Conservation (phyloP, 92 coral and sea anemone species). For the Meandrina meandrites region DNA sequence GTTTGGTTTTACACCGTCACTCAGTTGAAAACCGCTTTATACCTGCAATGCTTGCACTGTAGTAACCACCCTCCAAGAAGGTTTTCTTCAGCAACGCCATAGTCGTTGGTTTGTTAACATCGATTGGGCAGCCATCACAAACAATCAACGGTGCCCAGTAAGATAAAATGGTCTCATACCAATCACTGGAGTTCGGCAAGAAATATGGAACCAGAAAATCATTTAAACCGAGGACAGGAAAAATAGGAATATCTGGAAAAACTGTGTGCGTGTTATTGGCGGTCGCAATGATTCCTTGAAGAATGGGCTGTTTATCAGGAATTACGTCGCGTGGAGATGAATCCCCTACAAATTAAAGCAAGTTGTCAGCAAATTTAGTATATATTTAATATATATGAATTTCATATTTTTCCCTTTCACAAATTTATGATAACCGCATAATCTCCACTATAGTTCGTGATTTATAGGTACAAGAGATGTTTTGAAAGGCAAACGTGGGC, state of each 20-base stretch:
- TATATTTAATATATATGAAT: no score
- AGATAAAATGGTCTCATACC: constrained; percentile 64
- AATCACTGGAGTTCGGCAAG: constrained; percentile 60
- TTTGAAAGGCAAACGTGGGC: no score
- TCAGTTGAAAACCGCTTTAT: not conserved
- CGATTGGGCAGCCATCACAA: constrained; percentile 46
- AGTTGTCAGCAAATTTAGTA: not conserved
- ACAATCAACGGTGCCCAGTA: constrained; percentile 71
- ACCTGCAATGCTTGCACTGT: constrained; percentile 70
- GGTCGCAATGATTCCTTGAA: constrained; percentile 53
- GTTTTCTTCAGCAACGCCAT: constrained; percentile 24
- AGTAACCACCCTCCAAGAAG: constrained; percentile 62
- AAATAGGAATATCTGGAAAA: constrained; percentile 71
- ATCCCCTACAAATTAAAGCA: constrained; percentile 55
- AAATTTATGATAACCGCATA: no score
- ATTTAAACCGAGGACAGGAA: constrained; percentile 80
- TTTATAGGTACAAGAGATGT: no score
- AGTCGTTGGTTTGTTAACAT: constrained; percentile 22
- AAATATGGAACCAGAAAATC: constrained; percentile 78
- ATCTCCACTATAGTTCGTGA: no score
- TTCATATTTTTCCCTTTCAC: no score
- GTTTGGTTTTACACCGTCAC: no score
- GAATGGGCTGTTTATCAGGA: constrained; percentile 29
- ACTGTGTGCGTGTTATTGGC: constrained; percentile 35
- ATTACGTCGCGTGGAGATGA: constrained; percentile 57